Conservation (phyloP, 2,888 invertebrate genomes). For the Idaea aversata region DNA sequence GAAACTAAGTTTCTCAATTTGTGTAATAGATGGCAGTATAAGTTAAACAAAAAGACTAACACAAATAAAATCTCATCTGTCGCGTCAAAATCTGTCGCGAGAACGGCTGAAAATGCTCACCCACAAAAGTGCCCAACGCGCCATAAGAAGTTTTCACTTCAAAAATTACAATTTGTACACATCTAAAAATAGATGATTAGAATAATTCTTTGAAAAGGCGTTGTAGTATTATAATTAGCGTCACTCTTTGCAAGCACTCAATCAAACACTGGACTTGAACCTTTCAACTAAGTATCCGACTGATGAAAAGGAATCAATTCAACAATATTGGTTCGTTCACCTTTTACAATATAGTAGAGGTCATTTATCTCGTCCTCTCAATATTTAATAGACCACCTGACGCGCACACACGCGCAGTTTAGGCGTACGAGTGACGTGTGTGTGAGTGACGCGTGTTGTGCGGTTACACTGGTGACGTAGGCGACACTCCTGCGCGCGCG, state of each 20-base stretch:
- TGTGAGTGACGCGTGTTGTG: slow-evolving; percentile 38
- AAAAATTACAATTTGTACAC: too few species aligned
- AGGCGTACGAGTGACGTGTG: neutral
- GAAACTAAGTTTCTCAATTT: too few species aligned
- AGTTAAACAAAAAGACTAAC: too few species aligned
- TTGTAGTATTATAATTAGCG: neutral
- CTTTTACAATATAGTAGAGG: slow-evolving; percentile 13
- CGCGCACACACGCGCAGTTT: slow-evolving; percentile 5
- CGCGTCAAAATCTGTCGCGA: too few species aligned
- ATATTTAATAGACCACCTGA: slow-evolving; percentile 11
- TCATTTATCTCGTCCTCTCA: slow-evolving; percentile 29
- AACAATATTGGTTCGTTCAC: slow-evolving; percentile 22
- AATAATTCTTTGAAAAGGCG: too few species aligned
- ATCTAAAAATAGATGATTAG: too few species aligned
- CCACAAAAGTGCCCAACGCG: too few species aligned
- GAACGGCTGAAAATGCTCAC: too few species aligned
- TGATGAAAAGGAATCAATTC: neutral
- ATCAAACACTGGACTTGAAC: neutral
- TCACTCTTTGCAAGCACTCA: neutral
- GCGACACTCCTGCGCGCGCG: slow-evolving; percentile 32
- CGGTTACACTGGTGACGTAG: slow-evolving; percentile 48
- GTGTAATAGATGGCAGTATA: too few species aligned
- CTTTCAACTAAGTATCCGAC: neutral
- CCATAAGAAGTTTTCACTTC: too few species aligned
- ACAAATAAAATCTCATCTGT: too few species aligned